Base-by-base conservation (phyloP, 2,888 invertebrate genomes). In the Melieria crassipennis region DNA sequence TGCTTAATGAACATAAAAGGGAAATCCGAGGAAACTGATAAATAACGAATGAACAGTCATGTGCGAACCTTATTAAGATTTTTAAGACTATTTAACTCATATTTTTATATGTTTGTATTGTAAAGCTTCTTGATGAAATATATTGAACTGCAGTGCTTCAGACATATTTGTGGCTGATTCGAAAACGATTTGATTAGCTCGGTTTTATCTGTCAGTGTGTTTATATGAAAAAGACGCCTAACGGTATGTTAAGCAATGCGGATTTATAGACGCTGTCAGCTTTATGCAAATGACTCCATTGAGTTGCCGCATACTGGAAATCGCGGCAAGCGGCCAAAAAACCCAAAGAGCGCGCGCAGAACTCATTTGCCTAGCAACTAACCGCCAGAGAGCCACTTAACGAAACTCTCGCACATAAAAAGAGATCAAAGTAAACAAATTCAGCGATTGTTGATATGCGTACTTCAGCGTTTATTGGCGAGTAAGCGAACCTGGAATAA, bases 261-360 rank as follows among this genome's bases (percentile, higher is more conserved):
- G 5, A 13, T 57, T 57, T 57, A 13, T 42, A 30, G 55, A 30
- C 56, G 62, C 13, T 13, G 69, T 55, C 56, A 43, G 48, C 65
- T 64, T 68, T 70, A 65, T 73, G 73, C 70, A 73, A 73, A 70
- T 58, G 4, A 65, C 5, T 43, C 42, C n/a, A 55, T 11, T 46
- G 16, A 57, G 56, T 56, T 50, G 64, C 50, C 52, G 48, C 64
- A 64, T 64, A 30, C 30, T 50, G 52, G 42, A 64, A 62, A 61
- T 43, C 61, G 43, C 43, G 11, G 13, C n/a, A n/a, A 42, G 50
- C 16, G 16, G 16, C 16, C 13, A 5, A 64, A 50, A 50, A 6
- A 48, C 5, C 42, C 7, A n/a, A 11, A 50, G 50, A 50, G 11
- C 9, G 11, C 10, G 3, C 9, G 50, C 9, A 2, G 9, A 50